These are phyloP conservation scores for Platygyra sinensis DNA, from an alignment of 64 coral and sea anemone genomes.

Conservation along the genomic window DNA sequence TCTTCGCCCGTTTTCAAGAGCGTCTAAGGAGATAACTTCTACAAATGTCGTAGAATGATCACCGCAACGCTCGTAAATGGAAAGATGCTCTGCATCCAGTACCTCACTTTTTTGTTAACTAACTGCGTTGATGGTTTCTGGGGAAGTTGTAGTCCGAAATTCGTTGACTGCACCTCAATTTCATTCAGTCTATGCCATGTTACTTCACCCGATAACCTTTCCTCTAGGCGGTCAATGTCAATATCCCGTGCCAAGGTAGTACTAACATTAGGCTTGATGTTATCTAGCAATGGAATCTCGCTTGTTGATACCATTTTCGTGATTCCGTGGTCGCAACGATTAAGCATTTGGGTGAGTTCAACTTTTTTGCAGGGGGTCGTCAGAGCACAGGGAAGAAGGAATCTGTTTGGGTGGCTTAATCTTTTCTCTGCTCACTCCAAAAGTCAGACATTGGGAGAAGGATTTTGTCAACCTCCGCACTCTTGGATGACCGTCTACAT, in stretches of 20 bases:
- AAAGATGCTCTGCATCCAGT: too few relatives aligned
- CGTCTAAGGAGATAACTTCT: too few relatives aligned
- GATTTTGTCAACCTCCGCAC: conserved; percentile 22
- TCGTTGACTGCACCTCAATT: conserved; percentile 33
- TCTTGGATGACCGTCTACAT: not conserved
- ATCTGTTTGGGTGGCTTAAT: conserved; percentile 59
- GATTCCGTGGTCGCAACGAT: conserved; percentile 42
- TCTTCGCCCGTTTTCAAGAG: too few relatives aligned
- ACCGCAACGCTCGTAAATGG: too few relatives aligned
- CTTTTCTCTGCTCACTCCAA: conserved; percentile 22
- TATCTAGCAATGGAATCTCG: conserved; percentile 48
- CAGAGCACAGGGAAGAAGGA: conserved; percentile 59
- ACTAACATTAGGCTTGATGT: conserved; percentile 35
- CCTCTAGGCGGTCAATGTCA: conserved; percentile 18
- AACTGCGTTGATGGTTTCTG: too few relatives aligned
- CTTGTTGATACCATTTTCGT: conserved; percentile 37
- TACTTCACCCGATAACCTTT: conserved; percentile 22
- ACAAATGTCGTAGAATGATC: too few relatives aligned
- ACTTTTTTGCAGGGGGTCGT: conserved; percentile 64
- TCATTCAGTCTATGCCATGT: conserved; percentile 33
- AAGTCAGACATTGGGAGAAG: conserved; percentile 25
- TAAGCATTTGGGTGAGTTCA: conserved; percentile 51
- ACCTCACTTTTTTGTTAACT: too few relatives aligned
- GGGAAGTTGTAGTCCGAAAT: too few relatives aligned
- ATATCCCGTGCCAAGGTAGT: conserved; percentile 48